A percentile compares a stretch with the other conserved stretches of the same genome.
Conservation (phyloP, 2,797 vertebrate species). For the Sebastolobus altivelis region DNA sequence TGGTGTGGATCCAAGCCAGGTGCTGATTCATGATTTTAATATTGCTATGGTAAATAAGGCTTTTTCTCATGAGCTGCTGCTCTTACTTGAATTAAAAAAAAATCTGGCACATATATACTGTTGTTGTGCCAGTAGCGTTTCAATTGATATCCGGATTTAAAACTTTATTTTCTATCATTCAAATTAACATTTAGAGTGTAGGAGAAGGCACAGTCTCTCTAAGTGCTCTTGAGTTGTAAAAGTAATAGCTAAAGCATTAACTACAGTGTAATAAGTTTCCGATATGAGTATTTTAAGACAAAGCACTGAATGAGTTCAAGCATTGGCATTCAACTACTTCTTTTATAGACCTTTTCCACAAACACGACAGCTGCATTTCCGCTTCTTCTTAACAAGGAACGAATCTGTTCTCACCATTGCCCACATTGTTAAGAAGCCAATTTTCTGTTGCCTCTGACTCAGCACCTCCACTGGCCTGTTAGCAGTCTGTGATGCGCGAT, state of each 20-base stretch:
- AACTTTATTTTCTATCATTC: not conserved
- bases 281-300: not conserved
- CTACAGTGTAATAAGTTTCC: not conserved
- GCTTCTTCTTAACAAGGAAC: constrained; percentile 14
- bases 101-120: not conserved
- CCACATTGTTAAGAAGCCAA: constrained; percentile 16
- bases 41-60: not conserved
- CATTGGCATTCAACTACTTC: not conserved
- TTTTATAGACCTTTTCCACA: not conserved
- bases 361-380: not conserved
- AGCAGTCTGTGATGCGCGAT: not conserved
- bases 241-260: not conserved
- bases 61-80: not conserved
- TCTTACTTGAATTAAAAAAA: constrained; percentile 4
- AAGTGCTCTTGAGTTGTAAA: not conserved
- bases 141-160: not conserved
- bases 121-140: not conserved
- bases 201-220: not conserved
- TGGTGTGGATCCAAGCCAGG: constrained; percentile 3
- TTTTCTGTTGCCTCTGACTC: constrained; percentile 31
- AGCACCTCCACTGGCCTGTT: not conserved
- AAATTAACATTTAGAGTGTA: not conserved
- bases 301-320: not conserved
- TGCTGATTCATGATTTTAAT: constrained; percentile 17
- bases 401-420: constrained; percentile 42